Evolutionary conservation across 2,113 vertebrate species (phyloP), one percentile per base, ranked within the genome.

Genomic region (Cettia cetti): DNA sequence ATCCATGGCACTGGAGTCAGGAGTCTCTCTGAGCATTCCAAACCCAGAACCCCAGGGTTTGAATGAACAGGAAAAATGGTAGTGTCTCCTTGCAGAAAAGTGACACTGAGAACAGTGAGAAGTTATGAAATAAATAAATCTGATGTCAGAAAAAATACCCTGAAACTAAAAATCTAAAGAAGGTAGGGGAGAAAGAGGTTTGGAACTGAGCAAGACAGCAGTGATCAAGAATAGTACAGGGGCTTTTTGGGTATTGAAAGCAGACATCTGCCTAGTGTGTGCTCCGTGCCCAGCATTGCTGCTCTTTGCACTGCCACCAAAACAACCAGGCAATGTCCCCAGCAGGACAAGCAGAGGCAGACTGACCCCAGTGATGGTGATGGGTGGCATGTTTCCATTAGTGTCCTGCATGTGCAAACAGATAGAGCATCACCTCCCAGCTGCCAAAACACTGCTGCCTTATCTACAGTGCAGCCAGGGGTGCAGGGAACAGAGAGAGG

Each of bases 401-500:
- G 45, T 13, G 5, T 45, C 72, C 88, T 53, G 14, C 44, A 42
- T 61, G 86, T 89, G 86, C 82, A 95, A 86, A 94, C 82, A 96
- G 91, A 92, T 37, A 85, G 69, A 81, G 44, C 11, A 5, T 71
- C 86, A n/a, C 82, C 61, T 90, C 82, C 93, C 94, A 93, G 90
- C 93, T 96, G 94, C 94, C 94, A 93, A 94, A 97, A 94, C 86
- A 92, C 80, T 18, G 69, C 47, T 3, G 71, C 82, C 87, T 97
- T 97, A 96, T 96, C 95, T 95, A 20, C 65, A 26, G 72, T 0
- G 3, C 84, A 70, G 81, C 74, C 44, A 92, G 40, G 74, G 77
- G n/a, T 3, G n/a, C 10, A 2, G 82, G 85, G 88, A 72, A 82
- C 72, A 82, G 50, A 22, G 76, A 56, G 47, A 82, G 42, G 76